phyloP scores from a whole-genome alignment of 1,140 invertebrate genomes.

The Drosophila truncata region DNA sequence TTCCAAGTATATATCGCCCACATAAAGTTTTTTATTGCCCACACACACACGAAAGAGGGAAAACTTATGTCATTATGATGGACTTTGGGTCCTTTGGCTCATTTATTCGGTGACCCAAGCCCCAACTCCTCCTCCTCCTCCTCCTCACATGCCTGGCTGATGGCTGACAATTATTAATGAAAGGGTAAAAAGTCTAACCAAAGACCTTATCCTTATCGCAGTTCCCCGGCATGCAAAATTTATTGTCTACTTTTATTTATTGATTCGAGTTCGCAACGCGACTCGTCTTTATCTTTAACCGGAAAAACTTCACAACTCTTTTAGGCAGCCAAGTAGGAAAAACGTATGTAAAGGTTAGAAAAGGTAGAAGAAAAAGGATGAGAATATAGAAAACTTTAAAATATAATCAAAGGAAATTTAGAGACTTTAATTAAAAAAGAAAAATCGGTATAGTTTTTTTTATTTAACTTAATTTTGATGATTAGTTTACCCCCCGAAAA shows the following conservation, averaged over 20 bases:
- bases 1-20: constrained; percentile 3
- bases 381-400: not conserved
- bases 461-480: not conserved
- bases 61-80: constrained; percentile 77
- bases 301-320: not conserved
- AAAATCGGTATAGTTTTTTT: not conserved
- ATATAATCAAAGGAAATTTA: not conserved
- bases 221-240: constrained; percentile 59
- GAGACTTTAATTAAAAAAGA: not conserved
- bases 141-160: constrained; percentile 21
- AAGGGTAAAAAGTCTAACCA: constrained; percentile 39
- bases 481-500: not conserved
- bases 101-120: constrained; percentile 62
- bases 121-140: not conserved
- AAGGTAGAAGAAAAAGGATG: not conserved
- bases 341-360: not conserved
- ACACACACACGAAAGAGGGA: constrained; percentile 15
- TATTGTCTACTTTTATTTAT: constrained; percentile 67
- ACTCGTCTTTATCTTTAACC: constrained; percentile 39
- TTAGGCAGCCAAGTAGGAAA: not conserved
- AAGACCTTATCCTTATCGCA: constrained; percentile 47
- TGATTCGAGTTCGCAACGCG: constrained; percentile 48
- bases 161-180: constrained; percentile 73
- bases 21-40: constrained; percentile 50
- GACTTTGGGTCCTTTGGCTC: constrained; percentile 55